Percentiles rank a stretch among this genome's conserved stretches.
phyloP scores from a whole-genome alignment of 92 coral and sea anemone species.

The Epizoanthus illoricatus region DNA sequence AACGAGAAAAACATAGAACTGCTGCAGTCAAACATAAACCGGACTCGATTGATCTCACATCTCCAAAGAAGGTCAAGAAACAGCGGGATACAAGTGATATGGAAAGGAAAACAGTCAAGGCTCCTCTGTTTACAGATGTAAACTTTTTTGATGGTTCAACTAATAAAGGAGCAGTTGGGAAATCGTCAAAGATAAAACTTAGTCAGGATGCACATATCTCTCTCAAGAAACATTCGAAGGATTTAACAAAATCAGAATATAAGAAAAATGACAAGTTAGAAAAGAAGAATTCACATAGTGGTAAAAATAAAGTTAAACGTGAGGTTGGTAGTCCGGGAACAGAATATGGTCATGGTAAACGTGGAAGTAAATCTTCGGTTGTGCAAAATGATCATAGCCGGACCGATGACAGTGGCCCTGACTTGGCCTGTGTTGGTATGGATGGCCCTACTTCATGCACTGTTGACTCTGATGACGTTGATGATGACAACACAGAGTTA shows the following conservation, averaged over 20 bases:
- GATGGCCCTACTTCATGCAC: neutral
- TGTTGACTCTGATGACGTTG: constrained; percentile 66
- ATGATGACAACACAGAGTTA: constrained; percentile 33
- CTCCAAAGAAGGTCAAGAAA: neutral
- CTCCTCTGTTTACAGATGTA: constrained; percentile 37
- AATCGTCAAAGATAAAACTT: neutral
- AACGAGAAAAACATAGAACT: neutral
- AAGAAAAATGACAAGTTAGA: neutral
- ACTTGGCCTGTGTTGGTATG: neutral
- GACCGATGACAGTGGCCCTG: neutral
- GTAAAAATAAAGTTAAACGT: neutral
- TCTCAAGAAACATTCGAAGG: neutral
- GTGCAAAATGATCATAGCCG: neutral
- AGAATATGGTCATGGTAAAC: neutral
- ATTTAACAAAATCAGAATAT: neutral
- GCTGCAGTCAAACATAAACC: neutral
- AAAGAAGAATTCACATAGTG: neutral
- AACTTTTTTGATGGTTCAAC: constrained; percentile 24
- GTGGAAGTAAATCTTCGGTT: neutral
- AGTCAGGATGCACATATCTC: neutral
- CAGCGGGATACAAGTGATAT: constrained; percentile 5
- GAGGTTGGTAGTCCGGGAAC: constrained; percentile 27
- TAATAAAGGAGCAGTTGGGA: neutral
- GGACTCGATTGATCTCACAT: neutral
- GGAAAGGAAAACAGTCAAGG: neutral